Conservation (phyloP, 2,113 vertebrate genomes). For the Paedocypris sp. region DNA sequence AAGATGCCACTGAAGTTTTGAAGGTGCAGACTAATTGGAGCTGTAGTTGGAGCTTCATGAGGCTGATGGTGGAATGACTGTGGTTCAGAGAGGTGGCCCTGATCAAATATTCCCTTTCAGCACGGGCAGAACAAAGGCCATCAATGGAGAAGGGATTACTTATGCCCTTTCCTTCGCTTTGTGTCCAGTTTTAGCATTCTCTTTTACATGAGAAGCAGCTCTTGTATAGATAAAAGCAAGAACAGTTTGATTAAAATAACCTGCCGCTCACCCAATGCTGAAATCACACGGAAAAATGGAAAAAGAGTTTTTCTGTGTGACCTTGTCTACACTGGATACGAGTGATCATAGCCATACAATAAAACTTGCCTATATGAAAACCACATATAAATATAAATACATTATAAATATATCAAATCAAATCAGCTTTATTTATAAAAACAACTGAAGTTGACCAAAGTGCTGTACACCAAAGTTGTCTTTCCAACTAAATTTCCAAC, state of each 20-base stretch:
- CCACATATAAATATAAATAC: no score
- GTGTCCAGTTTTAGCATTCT: constrained; percentile 5
- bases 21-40: constrained; percentile 22
- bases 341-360: no score
- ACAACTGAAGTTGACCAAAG: no score
- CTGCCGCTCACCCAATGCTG: neutral
- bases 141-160: constrained; percentile 12
- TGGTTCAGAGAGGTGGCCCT: constrained; percentile 14
- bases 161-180: constrained; percentile 17
- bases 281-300: neutral
- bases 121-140: constrained; percentile 17
- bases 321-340: neutral
- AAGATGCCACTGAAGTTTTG: neutral
- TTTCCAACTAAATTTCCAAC: no score
- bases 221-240: constrained; percentile 1
- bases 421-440: no score
- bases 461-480: no score
- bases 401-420: no score
- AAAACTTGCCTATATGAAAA: no score
- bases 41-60: neutral
- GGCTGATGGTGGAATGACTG: constrained; percentile 1
- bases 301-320: neutral
- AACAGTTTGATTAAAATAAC: neutral
- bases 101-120: constrained; percentile 27
- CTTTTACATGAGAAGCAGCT: constrained; percentile 8